Conservation (phyloP, 1,140 invertebrate species). For the Watersipora subatra region DNA sequence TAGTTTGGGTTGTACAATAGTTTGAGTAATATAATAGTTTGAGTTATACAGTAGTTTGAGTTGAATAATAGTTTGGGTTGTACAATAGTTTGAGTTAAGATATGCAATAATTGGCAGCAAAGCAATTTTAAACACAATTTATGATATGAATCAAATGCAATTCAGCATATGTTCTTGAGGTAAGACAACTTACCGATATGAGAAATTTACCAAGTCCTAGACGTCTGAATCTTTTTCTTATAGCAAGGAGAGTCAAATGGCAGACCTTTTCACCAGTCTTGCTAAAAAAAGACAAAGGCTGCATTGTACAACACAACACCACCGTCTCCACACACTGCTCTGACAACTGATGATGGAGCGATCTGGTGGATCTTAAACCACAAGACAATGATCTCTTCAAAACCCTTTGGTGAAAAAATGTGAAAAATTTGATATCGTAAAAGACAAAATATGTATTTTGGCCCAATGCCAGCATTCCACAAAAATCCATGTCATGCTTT, state of each 20-base stretch:
- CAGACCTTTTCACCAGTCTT: slow-evolving; percentile 33
- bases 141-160: not conserved
- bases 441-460: too few relatives aligned
- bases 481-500: too few relatives aligned
- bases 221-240: slow-evolving; percentile 30
- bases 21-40: too few relatives aligned
- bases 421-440: not conserved
- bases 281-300: slow-evolving; percentile 14
- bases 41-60: too few relatives aligned
- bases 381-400: not conserved
- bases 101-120: too few relatives aligned
- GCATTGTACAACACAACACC: not conserved
- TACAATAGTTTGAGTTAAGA: too few relatives aligned
- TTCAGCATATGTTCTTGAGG: not conserved
- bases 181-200: slow-evolving; percentile 27
- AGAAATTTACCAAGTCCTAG: slow-evolving; percentile 39
- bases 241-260: slow-evolving; percentile 35
- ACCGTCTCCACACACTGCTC: not conserved
- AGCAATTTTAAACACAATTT: too few relatives aligned
- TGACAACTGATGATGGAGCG: not conserved
- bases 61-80: too few relatives aligned
- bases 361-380: not conserved
- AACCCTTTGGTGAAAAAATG: not conserved
- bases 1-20: too few relatives aligned
- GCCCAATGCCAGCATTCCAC: too few relatives aligned